phyloP scores from a whole-genome alignment of 2,113 vertebrate species.

The Nesoenas mayeri region DNA sequence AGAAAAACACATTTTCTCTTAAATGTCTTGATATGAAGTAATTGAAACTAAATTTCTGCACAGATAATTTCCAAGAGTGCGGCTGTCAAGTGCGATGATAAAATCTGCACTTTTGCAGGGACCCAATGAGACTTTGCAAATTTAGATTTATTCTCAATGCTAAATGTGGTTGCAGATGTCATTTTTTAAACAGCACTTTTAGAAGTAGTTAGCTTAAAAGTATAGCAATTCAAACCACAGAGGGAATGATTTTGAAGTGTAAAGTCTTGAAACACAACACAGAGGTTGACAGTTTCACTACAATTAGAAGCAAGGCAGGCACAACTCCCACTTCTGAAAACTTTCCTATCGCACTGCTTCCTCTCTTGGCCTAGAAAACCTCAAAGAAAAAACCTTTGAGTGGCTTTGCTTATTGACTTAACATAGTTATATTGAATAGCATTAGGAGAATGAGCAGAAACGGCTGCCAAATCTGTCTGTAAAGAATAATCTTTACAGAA shows the following conservation, averaged over 20 bases:
- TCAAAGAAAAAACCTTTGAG: neutral
- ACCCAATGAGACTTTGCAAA: conserved; percentile 70
- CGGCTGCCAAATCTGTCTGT: conserved; percentile 25
- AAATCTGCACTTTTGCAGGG: conserved; percentile 45
- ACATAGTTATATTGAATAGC: conserved; percentile 1
- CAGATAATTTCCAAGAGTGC: conserved; percentile 70
- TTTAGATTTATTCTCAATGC: conserved; percentile 64
- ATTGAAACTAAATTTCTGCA: conserved; percentile 74
- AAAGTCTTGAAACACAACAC: conserved; percentile 66
- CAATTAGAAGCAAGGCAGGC: conserved; percentile 64
- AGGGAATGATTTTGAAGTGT: conserved; percentile 75
- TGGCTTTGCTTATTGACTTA: conserved; percentile 32
- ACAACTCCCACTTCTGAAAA: conserved; percentile 64
- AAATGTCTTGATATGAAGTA: conserved; percentile 65
- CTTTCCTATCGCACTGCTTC: conserved; percentile 47
- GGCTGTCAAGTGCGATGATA: conserved; percentile 66
- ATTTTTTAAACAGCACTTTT: conserved; percentile 77
- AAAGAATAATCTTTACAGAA: conserved; percentile 34
- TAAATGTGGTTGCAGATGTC: conserved; percentile 77
- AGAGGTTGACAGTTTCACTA: conserved; percentile 74
- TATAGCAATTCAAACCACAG: conserved; percentile 74
- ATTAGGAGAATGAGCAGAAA: conserved; percentile 21
- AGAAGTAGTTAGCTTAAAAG: conserved; percentile 79
- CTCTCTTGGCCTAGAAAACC: conserved; percentile 47
- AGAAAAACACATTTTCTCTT: conserved; percentile 62